A percentile compares a stretch with the other conserved stretches of the same genome.
phyloP scores from a whole-genome alignment of 2,888 invertebrate species.

The Operophtera brumata region DNA sequence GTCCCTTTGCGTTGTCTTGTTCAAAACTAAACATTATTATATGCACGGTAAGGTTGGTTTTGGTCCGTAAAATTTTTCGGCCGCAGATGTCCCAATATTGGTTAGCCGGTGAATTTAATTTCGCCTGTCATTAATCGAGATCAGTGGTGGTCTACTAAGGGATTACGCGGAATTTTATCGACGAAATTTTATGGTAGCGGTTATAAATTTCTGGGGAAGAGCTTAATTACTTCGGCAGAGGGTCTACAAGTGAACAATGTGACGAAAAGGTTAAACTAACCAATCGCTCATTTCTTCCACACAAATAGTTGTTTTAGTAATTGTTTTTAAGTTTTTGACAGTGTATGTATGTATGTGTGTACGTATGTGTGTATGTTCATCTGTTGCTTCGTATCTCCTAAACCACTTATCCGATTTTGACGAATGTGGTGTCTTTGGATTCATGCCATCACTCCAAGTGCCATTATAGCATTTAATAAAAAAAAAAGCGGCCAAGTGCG shows the following conservation, averaged over 20 bases:
- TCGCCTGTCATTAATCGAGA: conserved; percentile 71
- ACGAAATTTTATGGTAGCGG: conserved; percentile 50
- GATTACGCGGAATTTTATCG: conserved; percentile 70
- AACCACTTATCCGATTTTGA: too few species aligned
- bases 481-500: too few species aligned
- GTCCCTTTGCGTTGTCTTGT: conserved; percentile 35
- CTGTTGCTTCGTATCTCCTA: too few species aligned
- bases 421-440: too few species aligned
- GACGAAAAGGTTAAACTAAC: conserved; percentile 4
- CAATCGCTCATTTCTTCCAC: not conserved
- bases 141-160: conserved; percentile 59
- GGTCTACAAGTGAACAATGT: conserved; percentile 10
- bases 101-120: conserved; percentile 70
- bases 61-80: conserved; percentile 37
- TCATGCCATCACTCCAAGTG: too few species aligned
- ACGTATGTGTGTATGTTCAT: too few species aligned
- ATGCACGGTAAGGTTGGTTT: conserved; percentile 44
- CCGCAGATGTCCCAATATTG: conserved; percentile 64
- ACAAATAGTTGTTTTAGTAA: too few species aligned
- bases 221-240: conserved; percentile 24
- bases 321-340: too few species aligned
- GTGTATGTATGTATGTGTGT: too few species aligned
- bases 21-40: conserved; percentile 47
- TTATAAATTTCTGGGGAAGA: conserved; percentile 30
- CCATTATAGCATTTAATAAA: too few species aligned